Evolutionary conservation across 2,797 vertebrate genomes (phyloP).

Genomic region (Microctenopoma lineatum): DNA sequence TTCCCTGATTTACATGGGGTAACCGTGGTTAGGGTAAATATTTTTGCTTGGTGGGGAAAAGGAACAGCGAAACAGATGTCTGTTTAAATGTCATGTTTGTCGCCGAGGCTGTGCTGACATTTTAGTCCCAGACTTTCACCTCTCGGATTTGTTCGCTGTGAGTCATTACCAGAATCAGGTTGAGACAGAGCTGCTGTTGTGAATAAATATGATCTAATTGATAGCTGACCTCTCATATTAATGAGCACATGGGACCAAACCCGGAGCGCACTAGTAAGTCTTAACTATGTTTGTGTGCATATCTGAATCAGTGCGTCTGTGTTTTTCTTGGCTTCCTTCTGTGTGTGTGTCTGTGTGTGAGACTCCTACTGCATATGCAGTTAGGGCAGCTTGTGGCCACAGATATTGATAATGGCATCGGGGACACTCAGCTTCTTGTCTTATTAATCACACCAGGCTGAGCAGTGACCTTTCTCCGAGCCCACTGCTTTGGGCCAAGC

Average conservation of each 20-base stretch:
- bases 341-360: conserved; percentile 15
- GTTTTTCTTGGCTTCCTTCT: conserved; percentile 3
- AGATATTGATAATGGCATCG: conserved; percentile 79
- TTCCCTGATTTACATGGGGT: conserved; percentile 69
- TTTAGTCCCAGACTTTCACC: conserved; percentile 78
- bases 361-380: conserved; percentile 62
- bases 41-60: conserved; percentile 72
- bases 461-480: conserved; percentile 86
- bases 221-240: conserved; percentile 80
- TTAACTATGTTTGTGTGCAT: conserved; percentile 37
- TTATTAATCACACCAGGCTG: conserved; percentile 91
- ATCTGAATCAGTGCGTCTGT: conserved; percentile 13
- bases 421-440: conserved; percentile 85
- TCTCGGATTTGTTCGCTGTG: conserved; percentile 67
- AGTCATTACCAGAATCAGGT: conserved; percentile 78
- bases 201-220: conserved; percentile 83
- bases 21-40: conserved; percentile 72
- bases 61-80: conserved; percentile 78
- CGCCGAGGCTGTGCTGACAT: conserved; percentile 79
- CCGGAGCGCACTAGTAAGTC: conserved; percentile 16
- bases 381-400: conserved; percentile 59
- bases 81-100: conserved; percentile 84
- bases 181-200: conserved; percentile 75
- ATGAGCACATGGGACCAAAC: conserved; percentile 61
- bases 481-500: conserved; percentile 71